phyloP scores from a whole-genome alignment of 2,888 invertebrate genomes.

The Apamea monoglypha region DNA sequence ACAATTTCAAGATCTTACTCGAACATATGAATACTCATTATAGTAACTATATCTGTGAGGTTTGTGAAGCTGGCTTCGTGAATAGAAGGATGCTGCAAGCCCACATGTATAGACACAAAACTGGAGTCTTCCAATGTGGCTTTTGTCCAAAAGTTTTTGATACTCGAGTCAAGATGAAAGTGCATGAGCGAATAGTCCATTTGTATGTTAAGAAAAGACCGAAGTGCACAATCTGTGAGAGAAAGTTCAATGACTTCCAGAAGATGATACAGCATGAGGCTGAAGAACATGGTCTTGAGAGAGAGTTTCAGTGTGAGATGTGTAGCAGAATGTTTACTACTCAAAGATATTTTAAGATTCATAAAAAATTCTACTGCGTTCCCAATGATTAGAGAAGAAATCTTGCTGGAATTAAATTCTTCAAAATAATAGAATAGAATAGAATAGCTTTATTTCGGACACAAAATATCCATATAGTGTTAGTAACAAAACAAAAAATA shows the following conservation, averaged over 20 bases:
- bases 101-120: constrained; percentile 76
- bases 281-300: constrained; percentile 56
- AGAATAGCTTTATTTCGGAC: no score
- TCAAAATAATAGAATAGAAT: no score
- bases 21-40: constrained; percentile 80
- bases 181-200: constrained; percentile 83
- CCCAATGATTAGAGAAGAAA: constrained; percentile 21
- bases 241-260: constrained; percentile 65
- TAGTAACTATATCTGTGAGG: constrained; percentile 74
- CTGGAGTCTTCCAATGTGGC: constrained; percentile 77
- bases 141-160: constrained; percentile 85
- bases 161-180: constrained; percentile 80
- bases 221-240: constrained; percentile 76
- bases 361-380: constrained; percentile 48
- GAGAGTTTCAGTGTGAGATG: constrained; percentile 67
- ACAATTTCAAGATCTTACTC: constrained; percentile 74
- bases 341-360: constrained; percentile 29
- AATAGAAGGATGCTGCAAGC: constrained; percentile 71
- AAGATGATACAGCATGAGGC: constrained; percentile 64
- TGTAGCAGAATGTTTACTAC: constrained; percentile 67
- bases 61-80: constrained; percentile 76
- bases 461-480: no score
- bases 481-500: no score
- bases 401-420: neutral
- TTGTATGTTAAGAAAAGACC: constrained; percentile 71